These are phyloP conservation scores for Tanypteryx hageni DNA, from an alignment of 2,888 invertebrate species.

Conservation along the genomic window DNA sequence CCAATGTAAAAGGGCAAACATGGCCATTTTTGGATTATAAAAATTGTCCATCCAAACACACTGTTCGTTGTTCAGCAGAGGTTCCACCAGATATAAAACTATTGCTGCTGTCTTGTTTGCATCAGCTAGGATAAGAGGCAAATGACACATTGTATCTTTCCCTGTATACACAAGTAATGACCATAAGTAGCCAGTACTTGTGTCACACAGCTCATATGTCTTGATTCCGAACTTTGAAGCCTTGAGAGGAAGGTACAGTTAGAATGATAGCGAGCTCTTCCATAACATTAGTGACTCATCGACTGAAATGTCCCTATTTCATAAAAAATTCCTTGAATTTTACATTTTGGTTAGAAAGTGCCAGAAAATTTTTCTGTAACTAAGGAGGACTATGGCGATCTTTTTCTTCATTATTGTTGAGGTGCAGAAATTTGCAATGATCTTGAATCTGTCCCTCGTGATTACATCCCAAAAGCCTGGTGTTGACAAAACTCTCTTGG, in stretches of 20 bases:
- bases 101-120: background rate
- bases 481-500: conserved; percentile 20
- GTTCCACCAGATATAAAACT: conserved; percentile 12
- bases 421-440: no score
- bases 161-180: conserved; percentile 41
- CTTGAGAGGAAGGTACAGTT: conserved; percentile 50
- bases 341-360: conserved; percentile 25
- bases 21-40: no score
- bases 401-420: no score
- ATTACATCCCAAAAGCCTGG: conserved; percentile 36
- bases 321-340: conserved; percentile 62
- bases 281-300: conserved; percentile 59
- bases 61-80: conserved; percentile 11
- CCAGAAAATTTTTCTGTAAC: conserved; percentile 42
- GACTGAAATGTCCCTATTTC: conserved; percentile 38
- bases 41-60: no score
- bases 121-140: background rate
- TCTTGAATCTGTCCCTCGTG: conserved; percentile 14
- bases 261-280: conserved; percentile 60
- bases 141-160: conserved; percentile 15
- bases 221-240: conserved; percentile 61
- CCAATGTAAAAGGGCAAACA: no score
- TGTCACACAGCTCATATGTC: conserved; percentile 50
- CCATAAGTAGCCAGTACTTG: conserved; percentile 54
- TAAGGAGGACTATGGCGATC: background rate